Conservation (phyloP, 1,140 invertebrate genomes). For the Macrostomum lignano region DNA sequence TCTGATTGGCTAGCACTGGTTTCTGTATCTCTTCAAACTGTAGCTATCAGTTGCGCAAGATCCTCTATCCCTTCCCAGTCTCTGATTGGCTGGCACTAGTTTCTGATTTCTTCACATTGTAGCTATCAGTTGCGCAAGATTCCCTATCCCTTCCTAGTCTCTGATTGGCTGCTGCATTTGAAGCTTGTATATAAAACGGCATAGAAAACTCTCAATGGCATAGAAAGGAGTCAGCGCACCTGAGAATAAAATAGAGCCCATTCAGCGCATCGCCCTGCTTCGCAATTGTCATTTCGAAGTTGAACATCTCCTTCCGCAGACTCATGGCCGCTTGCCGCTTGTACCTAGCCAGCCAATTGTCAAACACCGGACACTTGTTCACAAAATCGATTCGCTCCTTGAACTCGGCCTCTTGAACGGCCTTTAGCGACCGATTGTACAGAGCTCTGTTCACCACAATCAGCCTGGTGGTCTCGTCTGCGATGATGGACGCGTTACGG, state of each 20-base stretch:
- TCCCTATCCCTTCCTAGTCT: too few species aligned
- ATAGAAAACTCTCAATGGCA: not conserved
- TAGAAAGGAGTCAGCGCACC: not conserved
- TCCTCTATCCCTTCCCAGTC: too few species aligned
- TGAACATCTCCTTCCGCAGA: constrained; percentile 15
- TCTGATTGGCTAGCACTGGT: too few species aligned
- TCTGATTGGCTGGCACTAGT: too few species aligned
- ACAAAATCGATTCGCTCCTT: constrained; percentile 17
- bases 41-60: too few species aligned
- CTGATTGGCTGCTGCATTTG: too few species aligned
- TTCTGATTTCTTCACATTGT: too few species aligned
- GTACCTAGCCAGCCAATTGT: constrained; percentile 19
- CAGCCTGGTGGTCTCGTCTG: constrained; percentile 14
- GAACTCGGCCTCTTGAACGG: constrained; percentile 14
- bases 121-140: too few species aligned
- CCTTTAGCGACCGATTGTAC: constrained; percentile 21
- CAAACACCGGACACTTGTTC: constrained; percentile 13
- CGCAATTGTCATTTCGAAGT: constrained; percentile 15
- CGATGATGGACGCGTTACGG: constrained; percentile 17
- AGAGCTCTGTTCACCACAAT: constrained; percentile 16
- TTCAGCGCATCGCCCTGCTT: constrained; percentile 16
- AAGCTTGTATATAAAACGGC: constrained; percentile 5
- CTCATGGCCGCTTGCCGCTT: constrained; percentile 23
- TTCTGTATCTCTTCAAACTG: too few species aligned
- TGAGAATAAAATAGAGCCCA: constrained; percentile 21